Conservation (phyloP, 1,140 invertebrate genomes). For the Anthonomus grandis region DNA sequence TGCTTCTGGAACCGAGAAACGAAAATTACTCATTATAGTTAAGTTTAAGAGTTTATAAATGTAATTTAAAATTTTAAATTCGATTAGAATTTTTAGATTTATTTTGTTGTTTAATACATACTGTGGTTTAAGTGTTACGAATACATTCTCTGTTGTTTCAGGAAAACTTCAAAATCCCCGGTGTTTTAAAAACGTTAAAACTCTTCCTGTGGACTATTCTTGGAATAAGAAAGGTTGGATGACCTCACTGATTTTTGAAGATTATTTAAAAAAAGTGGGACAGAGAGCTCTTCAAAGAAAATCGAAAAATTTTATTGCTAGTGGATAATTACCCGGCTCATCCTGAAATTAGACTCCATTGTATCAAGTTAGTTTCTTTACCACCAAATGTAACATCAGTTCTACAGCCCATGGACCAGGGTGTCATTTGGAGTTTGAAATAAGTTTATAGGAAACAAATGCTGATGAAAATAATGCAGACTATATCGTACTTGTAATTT, state of each 20-base stretch:
- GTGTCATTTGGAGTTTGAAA: slow-evolving; percentile 31
- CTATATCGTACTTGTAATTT: too few species aligned
- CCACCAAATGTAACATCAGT: slow-evolving; percentile 29
- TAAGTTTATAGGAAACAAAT: too few species aligned
- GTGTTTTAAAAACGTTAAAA: slow-evolving; percentile 45
- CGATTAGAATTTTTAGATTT: too few species aligned
- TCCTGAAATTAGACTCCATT: slow-evolving; percentile 24
- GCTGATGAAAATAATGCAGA: too few species aligned
- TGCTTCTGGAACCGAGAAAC: slow-evolving; percentile 37
- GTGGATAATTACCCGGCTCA: slow-evolving; percentile 32
- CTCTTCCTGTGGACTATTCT: slow-evolving; percentile 41
- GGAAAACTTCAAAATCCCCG: slow-evolving; percentile 45
- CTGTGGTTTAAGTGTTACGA: too few species aligned
- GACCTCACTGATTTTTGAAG: slow-evolving; percentile 35
- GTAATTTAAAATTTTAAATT: too few species aligned
- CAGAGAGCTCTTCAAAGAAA: slow-evolving; percentile 12
- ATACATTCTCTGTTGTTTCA: too few species aligned
- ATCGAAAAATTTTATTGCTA: slow-evolving; percentile 26
- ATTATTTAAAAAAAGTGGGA: slow-evolving; percentile 21
- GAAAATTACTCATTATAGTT: slow-evolving; percentile 39
- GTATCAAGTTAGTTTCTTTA: slow-evolving; percentile 28
- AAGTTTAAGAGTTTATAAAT: too few species aligned
- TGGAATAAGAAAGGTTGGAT: slow-evolving; percentile 50
- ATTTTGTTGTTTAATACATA: too few species aligned
- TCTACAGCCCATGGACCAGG: slow-evolving; percentile 33